phyloP scores from a whole-genome alignment of 2,113 vertebrate species.

The Zosterops japonicus region DNA sequence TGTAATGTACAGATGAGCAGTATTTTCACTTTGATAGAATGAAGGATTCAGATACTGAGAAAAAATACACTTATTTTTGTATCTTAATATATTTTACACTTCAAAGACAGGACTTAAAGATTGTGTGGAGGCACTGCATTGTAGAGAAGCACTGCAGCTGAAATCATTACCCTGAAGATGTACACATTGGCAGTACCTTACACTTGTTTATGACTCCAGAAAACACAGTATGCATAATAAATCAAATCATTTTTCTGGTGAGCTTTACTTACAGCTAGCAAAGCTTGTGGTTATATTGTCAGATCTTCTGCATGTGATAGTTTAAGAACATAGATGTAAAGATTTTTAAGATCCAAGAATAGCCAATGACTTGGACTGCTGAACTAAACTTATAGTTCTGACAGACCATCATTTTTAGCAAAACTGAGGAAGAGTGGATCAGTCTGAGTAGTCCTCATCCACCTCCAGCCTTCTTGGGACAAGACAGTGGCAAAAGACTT shows the following conservation, averaged over 20 bases:
- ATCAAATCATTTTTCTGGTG: not conserved
- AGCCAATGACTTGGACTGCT: not conserved
- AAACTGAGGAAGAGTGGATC: not conserved
- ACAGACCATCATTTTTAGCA: not conserved
- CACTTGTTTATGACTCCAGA: not conserved
- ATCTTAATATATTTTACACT: not conserved
- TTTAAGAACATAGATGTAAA: not conserved
- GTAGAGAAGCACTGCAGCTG: not conserved
- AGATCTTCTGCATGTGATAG: not conserved
- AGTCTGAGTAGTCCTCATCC: not conserved
- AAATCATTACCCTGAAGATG: not conserved
- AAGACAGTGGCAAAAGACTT: not conserved
- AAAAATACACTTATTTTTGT: not conserved
- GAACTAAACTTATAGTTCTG: not conserved
- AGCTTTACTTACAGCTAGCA: not conserved
- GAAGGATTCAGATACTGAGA: not conserved
- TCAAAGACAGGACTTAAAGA: not conserved
- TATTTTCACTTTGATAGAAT: not conserved
- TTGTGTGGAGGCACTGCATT: not conserved
- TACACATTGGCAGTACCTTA: not conserved
- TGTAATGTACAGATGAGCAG: not conserved
- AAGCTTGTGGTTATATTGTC: not conserved
- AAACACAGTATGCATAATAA: not conserved
- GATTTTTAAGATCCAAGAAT: not conserved
- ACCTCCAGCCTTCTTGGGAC: not conserved